Evolutionary conservation across 1,140 invertebrate species (phyloP).

Genomic region (Drosophila sp.): DNA sequence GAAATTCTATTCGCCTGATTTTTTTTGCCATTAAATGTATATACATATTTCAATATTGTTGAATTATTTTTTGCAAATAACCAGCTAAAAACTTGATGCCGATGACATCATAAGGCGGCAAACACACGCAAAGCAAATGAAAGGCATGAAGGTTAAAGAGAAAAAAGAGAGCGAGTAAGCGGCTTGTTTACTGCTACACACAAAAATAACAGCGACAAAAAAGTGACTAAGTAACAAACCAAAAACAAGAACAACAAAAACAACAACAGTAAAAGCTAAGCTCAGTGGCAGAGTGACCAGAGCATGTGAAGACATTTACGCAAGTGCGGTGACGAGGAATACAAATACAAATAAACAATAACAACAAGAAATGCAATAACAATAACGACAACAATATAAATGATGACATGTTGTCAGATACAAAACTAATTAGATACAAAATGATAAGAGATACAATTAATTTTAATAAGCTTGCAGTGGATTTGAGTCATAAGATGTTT

Average conservation of each 20-base stretch:
- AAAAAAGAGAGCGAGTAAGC: conserved; percentile 21
- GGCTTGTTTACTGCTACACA: conserved; percentile 41
- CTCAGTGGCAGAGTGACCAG: conserved; percentile 37
- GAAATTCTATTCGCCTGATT: conserved; percentile 6
- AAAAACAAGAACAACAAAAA: no score
- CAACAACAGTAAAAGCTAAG: conserved; percentile 11
- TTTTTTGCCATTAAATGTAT: conserved; percentile 7
- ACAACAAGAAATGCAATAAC: conserved; percentile 19
- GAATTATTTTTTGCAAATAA: conserved; percentile 26
- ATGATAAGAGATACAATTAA: conserved; percentile 35
- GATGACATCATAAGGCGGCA: conserved; percentile 65
- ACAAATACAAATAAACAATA: conserved; percentile 23
- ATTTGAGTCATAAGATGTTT: not conserved
- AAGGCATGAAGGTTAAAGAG: conserved; percentile 32
- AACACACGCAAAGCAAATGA: conserved; percentile 33
- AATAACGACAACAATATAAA: conserved; percentile 31
- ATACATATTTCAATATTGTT: not conserved
- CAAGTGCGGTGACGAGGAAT: conserved; percentile 44
- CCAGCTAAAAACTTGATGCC: conserved; percentile 27
- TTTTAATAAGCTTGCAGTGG: conserved; percentile 18
- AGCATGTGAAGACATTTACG: conserved; percentile 12
- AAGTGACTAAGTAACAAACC: conserved; percentile 40
- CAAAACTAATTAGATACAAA: conserved; percentile 59
- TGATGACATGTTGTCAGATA: conserved; percentile 27
- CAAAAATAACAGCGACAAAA: conserved; percentile 13